phyloP scores from a whole-genome alignment of 2,888 invertebrate species.

The Pegoplata infirma region DNA sequence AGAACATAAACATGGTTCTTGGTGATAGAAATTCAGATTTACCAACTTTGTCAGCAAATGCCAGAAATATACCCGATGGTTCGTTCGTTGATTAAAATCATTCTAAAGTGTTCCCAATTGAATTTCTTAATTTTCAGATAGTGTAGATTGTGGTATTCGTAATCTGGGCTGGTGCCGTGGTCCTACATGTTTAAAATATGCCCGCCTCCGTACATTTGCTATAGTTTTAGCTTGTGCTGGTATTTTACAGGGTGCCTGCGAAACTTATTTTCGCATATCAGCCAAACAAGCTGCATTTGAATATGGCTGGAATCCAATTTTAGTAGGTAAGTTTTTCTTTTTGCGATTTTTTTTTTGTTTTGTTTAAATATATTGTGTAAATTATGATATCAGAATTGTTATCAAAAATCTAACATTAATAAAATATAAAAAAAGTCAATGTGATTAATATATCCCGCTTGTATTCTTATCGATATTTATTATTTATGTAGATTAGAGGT shows the following conservation, averaged over 20 bases:
- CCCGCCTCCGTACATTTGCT: constrained; percentile 78
- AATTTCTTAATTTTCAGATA: constrained; percentile 69
- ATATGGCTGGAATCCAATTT: constrained; percentile 76
- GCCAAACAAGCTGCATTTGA: constrained; percentile 78
- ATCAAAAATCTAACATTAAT: constrained; percentile 12
- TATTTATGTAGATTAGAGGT: neutral
- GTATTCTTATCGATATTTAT: constrained; percentile 29
- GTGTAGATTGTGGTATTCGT: constrained; percentile 79
- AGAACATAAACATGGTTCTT: constrained; percentile 35
- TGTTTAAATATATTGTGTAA: constrained; percentile 24
- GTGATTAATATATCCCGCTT: neutral
- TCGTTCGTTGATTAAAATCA: constrained; percentile 59
- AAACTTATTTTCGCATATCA: constrained; percentile 80
- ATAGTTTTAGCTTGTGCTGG: constrained; percentile 75
- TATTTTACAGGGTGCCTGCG: constrained; percentile 78
- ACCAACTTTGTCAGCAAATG: constrained; percentile 71
- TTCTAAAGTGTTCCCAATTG: constrained; percentile 14
- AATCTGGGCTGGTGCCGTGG: constrained; percentile 78
- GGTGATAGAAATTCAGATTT: constrained; percentile 69
- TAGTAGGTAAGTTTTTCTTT: constrained; percentile 77
- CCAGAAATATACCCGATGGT: constrained; percentile 72
- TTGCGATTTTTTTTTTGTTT: neutral
- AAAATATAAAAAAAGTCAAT: no score
- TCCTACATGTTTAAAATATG: constrained; percentile 78
- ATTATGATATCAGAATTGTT: constrained; percentile 45